phyloP scores from a whole-genome alignment of 2,113 vertebrate species.

The Rhineura floridana region DNA sequence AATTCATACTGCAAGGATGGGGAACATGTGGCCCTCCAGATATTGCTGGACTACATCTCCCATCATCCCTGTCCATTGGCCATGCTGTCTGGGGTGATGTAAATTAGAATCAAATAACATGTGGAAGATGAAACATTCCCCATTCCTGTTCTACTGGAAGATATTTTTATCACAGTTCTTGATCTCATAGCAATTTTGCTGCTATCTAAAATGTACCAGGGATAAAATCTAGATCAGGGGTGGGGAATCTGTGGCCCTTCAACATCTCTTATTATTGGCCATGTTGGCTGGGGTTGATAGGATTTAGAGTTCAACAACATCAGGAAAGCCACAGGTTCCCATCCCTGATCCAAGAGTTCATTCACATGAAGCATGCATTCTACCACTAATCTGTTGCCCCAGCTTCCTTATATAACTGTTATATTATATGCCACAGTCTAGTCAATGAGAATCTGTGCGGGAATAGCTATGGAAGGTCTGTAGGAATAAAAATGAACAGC shows the following conservation, averaged over 20 bases:
- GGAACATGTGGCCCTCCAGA: too few species aligned
- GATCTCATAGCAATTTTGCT: not conserved
- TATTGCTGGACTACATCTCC: too few species aligned
- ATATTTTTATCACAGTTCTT: not conserved
- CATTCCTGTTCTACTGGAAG: not conserved
- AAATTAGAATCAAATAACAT: too few species aligned
- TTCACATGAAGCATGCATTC: not conserved
- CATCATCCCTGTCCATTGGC: too few species aligned
- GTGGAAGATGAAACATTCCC: too few species aligned
- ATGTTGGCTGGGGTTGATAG: too few species aligned
- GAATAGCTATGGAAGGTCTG: not conserved
- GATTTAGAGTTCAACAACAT: too few species aligned
- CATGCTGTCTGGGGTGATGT: too few species aligned
- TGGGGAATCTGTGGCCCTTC: not conserved
- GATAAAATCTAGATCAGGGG: not conserved
- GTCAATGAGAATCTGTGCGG: not conserved
- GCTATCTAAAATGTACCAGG: not conserved
- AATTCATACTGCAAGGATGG: not conserved
- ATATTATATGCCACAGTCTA: not conserved
- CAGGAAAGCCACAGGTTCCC: too few species aligned
- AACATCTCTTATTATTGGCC: too few species aligned
- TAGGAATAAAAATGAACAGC: not conserved
- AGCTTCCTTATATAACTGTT: not conserved
- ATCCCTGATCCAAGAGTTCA: too few species aligned
- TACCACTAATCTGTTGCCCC: not conserved